phyloP scores from a whole-genome alignment of 64 coral and sea anemone species.

The Montipora foliosa region DNA sequence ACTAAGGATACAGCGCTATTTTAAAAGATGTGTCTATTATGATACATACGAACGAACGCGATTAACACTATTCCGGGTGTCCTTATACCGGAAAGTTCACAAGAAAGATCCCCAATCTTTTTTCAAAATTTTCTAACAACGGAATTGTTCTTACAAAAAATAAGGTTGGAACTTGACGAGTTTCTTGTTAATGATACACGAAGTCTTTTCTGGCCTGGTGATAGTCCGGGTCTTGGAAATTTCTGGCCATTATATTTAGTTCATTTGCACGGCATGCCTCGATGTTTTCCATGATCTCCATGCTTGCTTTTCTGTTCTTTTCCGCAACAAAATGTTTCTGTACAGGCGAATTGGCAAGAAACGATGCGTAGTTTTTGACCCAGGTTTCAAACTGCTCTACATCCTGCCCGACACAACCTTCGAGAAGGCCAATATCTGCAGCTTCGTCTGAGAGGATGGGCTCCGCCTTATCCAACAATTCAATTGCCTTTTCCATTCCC shows the following conservation, averaged over 20 bases:
- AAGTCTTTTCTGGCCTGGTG: slow-evolving; percentile 63
- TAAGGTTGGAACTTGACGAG: too few species aligned
- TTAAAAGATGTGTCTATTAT: too few species aligned
- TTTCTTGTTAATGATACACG: slow-evolving; percentile 57
- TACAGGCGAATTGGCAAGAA: slow-evolving; percentile 4
- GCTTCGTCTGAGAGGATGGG: slow-evolving; percentile 31
- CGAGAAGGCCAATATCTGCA: slow-evolving; percentile 47
- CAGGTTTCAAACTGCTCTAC: slow-evolving; percentile 27
- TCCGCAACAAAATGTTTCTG: slow-evolving; percentile 10
- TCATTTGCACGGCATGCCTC: slow-evolving; percentile 53
- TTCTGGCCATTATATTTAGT: slow-evolving; percentile 44
- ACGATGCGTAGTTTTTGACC: slow-evolving; percentile 34
- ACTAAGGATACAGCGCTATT: too few species aligned
- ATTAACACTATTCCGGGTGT: too few species aligned
- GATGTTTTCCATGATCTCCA: slow-evolving; percentile 29
- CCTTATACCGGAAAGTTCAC: too few species aligned
- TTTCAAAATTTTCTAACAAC: too few species aligned
- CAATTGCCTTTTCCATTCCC: slow-evolving; percentile 27
- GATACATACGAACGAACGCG: too few species aligned
- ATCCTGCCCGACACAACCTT: slow-evolving; percentile 11
- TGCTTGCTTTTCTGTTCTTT: slow-evolving; percentile 42
- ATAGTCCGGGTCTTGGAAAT: slow-evolving; percentile 65
- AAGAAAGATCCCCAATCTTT: too few species aligned
- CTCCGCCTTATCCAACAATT: slow-evolving; percentile 44
- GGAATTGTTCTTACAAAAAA: too few species aligned